A percentile compares a stretch with the other conserved stretches of the same genome.
Conservation (phyloP, 2,888 invertebrate species). For the Maniola hyperantus region DNA sequence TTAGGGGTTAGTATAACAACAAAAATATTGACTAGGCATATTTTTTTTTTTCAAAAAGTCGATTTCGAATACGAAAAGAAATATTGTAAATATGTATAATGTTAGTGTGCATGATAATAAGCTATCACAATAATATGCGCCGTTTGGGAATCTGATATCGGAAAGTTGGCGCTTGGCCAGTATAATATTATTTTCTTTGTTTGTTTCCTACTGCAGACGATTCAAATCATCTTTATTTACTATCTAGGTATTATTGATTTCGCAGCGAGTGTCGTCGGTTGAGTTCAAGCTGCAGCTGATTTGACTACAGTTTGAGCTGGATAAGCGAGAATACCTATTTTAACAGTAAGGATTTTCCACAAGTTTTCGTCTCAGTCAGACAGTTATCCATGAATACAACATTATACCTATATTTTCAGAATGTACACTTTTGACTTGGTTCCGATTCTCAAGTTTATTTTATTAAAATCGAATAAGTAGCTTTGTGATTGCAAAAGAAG, state of each 20-base stretch:
- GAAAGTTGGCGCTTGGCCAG: not conserved
- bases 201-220: not conserved
- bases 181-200: constrained; percentile 14
- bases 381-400: too few species aligned
- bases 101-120: not conserved
- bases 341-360: too few species aligned
- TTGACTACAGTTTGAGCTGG: not conserved
- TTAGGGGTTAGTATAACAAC: too few species aligned
- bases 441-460: too few species aligned
- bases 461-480: too few species aligned
- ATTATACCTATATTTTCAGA: too few species aligned
- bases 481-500: too few species aligned
- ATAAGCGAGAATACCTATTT: not conserved
- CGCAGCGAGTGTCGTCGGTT: not conserved
- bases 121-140: not conserved
- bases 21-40: too few species aligned
- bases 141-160: not conserved
- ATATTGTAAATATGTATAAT: not conserved
- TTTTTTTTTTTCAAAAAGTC: not conserved
- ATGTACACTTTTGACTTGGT: too few species aligned
- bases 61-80: not conserved
- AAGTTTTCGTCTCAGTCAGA: too few species aligned
- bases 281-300: not conserved
- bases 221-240: not conserved
- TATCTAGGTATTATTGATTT: not conserved